Base-by-base conservation (phyloP, 1,140 invertebrate species). In the Sycobia sp. region DNA sequence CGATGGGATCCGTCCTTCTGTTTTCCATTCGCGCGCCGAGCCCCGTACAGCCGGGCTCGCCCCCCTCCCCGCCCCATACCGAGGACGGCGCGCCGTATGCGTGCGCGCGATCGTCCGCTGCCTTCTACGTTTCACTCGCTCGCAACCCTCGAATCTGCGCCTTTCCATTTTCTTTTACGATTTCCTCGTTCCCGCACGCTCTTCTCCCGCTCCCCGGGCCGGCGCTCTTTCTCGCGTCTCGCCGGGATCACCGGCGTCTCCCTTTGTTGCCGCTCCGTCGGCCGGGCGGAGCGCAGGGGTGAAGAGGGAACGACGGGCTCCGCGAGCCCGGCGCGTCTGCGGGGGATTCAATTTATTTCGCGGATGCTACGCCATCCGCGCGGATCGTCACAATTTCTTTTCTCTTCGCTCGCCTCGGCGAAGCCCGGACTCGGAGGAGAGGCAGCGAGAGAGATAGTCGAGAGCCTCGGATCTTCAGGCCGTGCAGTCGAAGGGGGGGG, bases 261-360 rank as follows among this genome's bases (percentile, higher is more conserved):
- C n/a, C n/a, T n/a, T n/a, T n/a, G n/a, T n/a, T n/a, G n/a, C n/a
- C n/a, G n/a, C n/a, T n/a, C n/a, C n/a, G n/a, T n/a, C n/a, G n/a
- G n/a, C n/a, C n/a, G n/a, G n/a, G n/a, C n/a, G n/a, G n/a, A n/a
- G n/a, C n/a, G n/a, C n/a, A n/a, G n/a, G n/a, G n/a, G n/a, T n/a
- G n/a, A n/a, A n/a, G n/a, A n/a, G n/a, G n/a, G n/a, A n/a, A n/a
- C n/a, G n/a, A n/a, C n/a, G n/a, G n/a, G n/a, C n/a, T n/a, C n/a
- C n/a, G n/a, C n/a, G n/a, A n/a, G n/a, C n/a, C n/a, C n/a, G n/a
- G n/a, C n/a, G n/a, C n/a, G 11, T 22, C 13, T n/a, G 22, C 59
- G 29, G 58, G 64, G 68, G 67, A 79, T 76, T 77, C 73, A 75
- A 79, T 79, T 74, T 71, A 70, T 71, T 74, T 71, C 64, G 47